These are phyloP conservation scores for Drosophila nigrodunni DNA, from an alignment of 1,140 invertebrate species.

Conservation along the genomic window DNA sequence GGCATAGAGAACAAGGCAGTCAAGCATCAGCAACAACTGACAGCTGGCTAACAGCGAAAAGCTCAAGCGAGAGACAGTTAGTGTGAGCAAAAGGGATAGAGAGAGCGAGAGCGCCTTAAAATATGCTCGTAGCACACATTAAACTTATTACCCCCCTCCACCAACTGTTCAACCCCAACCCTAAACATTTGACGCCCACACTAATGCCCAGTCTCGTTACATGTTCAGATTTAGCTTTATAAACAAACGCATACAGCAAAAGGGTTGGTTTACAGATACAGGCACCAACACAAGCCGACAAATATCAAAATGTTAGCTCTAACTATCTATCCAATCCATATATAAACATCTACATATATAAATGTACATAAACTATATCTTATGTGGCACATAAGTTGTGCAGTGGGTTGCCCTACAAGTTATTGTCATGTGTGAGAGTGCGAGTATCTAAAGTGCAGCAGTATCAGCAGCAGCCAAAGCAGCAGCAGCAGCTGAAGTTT, in stretches of 20 bases:
- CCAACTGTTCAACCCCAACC: neutral
- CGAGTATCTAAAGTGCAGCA: constrained; percentile 16
- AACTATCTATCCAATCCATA: constrained; percentile 22
- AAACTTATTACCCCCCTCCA: constrained; percentile 73
- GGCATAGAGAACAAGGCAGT: constrained; percentile 33
- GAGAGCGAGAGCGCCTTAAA: constrained; percentile 51
- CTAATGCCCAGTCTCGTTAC: constrained; percentile 57
- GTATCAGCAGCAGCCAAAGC: constrained; percentile 17
- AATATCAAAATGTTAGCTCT: constrained; percentile 67
- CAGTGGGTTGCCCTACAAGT: constrained; percentile 40
- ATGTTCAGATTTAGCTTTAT: constrained; percentile 69
- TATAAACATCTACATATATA: constrained; percentile 35
- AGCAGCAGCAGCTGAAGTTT: constrained; percentile 48
- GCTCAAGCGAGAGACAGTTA: constrained; percentile 41
- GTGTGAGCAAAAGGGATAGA: neutral
- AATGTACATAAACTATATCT: constrained; percentile 11
- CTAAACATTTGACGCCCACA: constrained; percentile 5
- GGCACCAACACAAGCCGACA: constrained; percentile 22
- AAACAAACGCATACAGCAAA: constrained; percentile 65
- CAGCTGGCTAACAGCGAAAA: constrained; percentile 71
- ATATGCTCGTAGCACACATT: constrained; percentile 81
- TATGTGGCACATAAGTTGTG: constrained; percentile 19
- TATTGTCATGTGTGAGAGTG: constrained; percentile 44
- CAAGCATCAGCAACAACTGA: constrained; percentile 75
- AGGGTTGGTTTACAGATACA: constrained; percentile 70